Percentiles rank a stretch among this genome's conserved stretches.
Conservation (phyloP, 2,888 invertebrate species). For the Lasioglossum lativentre region DNA sequence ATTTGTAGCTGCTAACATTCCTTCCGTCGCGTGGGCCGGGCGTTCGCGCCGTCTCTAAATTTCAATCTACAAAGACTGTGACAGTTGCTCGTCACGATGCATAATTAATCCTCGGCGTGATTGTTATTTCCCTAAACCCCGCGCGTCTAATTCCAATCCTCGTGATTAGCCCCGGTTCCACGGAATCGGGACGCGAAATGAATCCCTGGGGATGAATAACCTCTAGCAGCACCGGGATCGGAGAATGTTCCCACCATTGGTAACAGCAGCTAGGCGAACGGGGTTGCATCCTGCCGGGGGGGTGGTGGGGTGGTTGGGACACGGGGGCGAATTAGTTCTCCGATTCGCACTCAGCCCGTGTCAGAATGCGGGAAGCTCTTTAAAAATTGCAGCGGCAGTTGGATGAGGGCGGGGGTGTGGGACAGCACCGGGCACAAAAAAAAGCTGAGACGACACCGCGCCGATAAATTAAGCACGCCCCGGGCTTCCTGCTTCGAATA, state of each 20-base stretch:
- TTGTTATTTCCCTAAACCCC: conserved; percentile 7
- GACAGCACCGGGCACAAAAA: conserved; percentile 24
- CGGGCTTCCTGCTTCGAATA: conserved; percentile 58
- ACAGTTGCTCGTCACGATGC: conserved; percentile 7
- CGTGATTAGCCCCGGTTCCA: conserved; percentile 2
- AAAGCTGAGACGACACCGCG: conserved; percentile 38
- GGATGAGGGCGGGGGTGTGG: neutral
- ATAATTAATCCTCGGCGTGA: conserved; percentile 17
- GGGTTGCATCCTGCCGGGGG: neutral
- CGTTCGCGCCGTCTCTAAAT: neutral
- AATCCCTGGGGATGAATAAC: conserved; percentile 11
- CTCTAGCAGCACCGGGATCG: neutral
- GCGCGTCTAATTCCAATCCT: conserved; percentile 10
- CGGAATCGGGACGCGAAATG: conserved; percentile 18
- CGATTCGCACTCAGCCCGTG: conserved; percentile 19
- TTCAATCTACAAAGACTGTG: neutral
- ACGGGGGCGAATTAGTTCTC: conserved; percentile 23
- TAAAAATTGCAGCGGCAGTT: conserved; percentile 35
- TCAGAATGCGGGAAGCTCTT: conserved; percentile 14
- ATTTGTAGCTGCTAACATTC: conserved; percentile 4
- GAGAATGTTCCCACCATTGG: neutral
- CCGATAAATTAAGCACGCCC: conserved; percentile 68
- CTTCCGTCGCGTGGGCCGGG: neutral
- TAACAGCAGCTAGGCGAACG: neutral
- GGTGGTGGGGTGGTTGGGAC: neutral